These are phyloP conservation scores for Dynastes hyllus DNA, from an alignment of 2,888 invertebrate species.

Conservation along the genomic window DNA sequence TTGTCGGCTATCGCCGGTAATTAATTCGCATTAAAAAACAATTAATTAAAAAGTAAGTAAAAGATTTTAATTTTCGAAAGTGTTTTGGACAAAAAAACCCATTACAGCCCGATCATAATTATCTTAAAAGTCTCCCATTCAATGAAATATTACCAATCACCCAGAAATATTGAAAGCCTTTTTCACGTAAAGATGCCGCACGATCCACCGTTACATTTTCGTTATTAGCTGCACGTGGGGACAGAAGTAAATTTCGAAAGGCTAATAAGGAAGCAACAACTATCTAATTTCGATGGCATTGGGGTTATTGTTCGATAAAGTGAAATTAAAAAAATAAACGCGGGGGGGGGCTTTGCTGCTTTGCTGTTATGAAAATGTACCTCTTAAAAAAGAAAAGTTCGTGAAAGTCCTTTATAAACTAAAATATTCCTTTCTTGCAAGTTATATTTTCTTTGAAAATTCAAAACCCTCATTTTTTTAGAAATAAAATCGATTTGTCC, in stretches of 20 bases:
- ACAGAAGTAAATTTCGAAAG: slow-evolving; percentile 13
- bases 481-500: no score
- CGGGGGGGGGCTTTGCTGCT: no score
- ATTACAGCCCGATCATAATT: slow-evolving; percentile 44
- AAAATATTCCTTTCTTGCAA: no score
- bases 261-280: slow-evolving; percentile 23
- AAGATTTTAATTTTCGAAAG: slow-evolving; percentile 44
- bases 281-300: slow-evolving; percentile 13
- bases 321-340: background rate
- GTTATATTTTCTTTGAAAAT: no score
- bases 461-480: no score
- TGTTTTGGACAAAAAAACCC: slow-evolving; percentile 36
- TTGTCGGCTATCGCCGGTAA: slow-evolving; percentile 29
- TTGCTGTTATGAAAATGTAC: no score
- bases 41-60: slow-evolving; percentile 51
- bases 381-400: no score
- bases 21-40: slow-evolving; percentile 51
- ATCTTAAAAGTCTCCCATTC: slow-evolving; percentile 43
- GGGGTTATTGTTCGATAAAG: background rate
- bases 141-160: slow-evolving; percentile 47
- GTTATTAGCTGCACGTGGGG: slow-evolving; percentile 40
- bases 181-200: slow-evolving; percentile 46
- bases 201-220: slow-evolving; percentile 48
- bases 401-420: no score
- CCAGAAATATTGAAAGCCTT: slow-evolving; percentile 49